Evolutionary conservation across 1,140 invertebrate genomes (phyloP).

Genomic region (Telenomus remus): DNA sequence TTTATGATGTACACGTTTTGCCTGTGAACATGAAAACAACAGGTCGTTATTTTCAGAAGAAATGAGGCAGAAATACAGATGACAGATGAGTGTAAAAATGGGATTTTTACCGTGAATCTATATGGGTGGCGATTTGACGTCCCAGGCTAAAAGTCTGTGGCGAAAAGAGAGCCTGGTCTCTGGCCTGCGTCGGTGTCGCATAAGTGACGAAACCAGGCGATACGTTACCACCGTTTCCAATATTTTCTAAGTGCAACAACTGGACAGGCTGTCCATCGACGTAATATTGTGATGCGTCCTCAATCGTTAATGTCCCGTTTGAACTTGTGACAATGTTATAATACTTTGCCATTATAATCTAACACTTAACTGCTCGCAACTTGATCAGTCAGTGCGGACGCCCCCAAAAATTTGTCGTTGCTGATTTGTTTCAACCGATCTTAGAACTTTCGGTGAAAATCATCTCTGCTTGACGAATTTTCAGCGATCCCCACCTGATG

Average conservation of each 20-base stretch:
- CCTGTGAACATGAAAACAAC: slow-evolving; percentile 62
- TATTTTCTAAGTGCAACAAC: slow-evolving; percentile 66
- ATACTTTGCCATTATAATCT: slow-evolving; percentile 73
- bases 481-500: slow-evolving; percentile 62
- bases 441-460: slow-evolving; percentile 64
- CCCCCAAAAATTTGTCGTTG: slow-evolving; percentile 36
- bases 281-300: slow-evolving; percentile 67
- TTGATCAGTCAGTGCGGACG: slow-evolving; percentile 55
- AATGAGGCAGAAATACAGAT: not conserved
- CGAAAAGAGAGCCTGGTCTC: slow-evolving; percentile 63
- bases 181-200: slow-evolving; percentile 59
- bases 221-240: slow-evolving; percentile 67
- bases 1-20: slow-evolving; percentile 72
- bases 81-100: not conserved
- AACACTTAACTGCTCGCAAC: slow-evolving; percentile 48
- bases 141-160: slow-evolving; percentile 66
- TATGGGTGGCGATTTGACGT: slow-evolving; percentile 61
- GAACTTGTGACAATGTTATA: slow-evolving; percentile 69
- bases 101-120: slow-evolving; percentile 70
- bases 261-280: slow-evolving; percentile 69
- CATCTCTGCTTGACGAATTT: slow-evolving; percentile 61
- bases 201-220: slow-evolving; percentile 66
- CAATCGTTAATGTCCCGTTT: slow-evolving; percentile 67
- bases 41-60: slow-evolving; percentile 6
- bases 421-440: slow-evolving; percentile 51